phyloP scores from a whole-genome alignment of 2,888 invertebrate species.

The Conomelus anceps region DNA sequence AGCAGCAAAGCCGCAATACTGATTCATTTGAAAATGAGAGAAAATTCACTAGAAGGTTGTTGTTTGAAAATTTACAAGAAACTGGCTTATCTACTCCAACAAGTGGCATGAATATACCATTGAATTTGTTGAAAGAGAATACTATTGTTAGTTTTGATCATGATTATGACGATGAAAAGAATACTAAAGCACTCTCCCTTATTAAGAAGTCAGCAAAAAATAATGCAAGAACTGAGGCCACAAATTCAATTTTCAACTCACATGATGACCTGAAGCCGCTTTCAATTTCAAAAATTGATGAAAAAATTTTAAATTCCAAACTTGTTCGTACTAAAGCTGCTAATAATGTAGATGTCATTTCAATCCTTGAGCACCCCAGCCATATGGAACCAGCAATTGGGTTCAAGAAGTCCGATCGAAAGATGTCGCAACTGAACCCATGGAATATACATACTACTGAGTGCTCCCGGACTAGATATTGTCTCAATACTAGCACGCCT shows the following conservation, averaged over 20 bases:
- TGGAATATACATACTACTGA: background rate
- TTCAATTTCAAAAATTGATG: background rate
- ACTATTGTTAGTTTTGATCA: background rate
- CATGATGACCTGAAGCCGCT: background rate
- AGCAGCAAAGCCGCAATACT: background rate
- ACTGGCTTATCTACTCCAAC: background rate
- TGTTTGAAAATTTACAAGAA: background rate
- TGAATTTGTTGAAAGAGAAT: background rate
- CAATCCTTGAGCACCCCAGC: background rate
- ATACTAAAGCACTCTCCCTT: background rate
- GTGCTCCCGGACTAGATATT: background rate
- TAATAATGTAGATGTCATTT: background rate
- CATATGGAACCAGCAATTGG: background rate
- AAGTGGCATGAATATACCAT: background rate
- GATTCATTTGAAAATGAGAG: background rate
- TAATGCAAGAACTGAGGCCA: background rate
- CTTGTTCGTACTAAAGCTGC: background rate
- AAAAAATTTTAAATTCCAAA: background rate
- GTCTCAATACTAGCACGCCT: background rate
- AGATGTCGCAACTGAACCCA: background rate
- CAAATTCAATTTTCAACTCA: background rate
- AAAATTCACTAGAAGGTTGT: background rate
- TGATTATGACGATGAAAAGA: background rate
- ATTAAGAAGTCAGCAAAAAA: background rate
- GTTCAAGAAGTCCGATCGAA: background rate